These are phyloP conservation scores for Stigmatopora nigra DNA, from an alignment of 2,113 vertebrate genomes.

Conservation along the genomic window DNA sequence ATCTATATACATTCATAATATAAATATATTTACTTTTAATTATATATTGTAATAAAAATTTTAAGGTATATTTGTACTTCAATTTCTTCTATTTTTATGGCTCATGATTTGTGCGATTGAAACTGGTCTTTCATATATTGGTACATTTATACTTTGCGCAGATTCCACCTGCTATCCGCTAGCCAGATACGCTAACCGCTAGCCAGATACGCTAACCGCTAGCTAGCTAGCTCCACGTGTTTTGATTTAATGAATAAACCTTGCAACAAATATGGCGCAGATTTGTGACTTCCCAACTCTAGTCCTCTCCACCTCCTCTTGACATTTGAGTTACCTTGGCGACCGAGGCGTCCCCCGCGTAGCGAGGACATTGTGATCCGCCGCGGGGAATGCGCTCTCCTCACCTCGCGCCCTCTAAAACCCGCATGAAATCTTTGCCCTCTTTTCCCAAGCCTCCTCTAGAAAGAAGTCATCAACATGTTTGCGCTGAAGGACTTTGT, in stretches of 20 bases:
- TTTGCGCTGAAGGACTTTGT: background rate
- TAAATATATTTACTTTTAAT: no score
- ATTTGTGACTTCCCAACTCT: slow-evolving; percentile 24
- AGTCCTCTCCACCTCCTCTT: slow-evolving; percentile 10
- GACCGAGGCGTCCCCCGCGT: slow-evolving; percentile 13
- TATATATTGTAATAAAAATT: no score
- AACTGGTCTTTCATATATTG: no score
- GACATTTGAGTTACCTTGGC: slow-evolving; percentile 49
- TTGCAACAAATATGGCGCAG: background rate
- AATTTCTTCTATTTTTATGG: no score
- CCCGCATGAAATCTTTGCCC: slow-evolving; percentile 16
- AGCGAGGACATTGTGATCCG: slow-evolving; percentile 22
- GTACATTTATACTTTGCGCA: no score
- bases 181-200: background rate
- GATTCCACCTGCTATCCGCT: background rate
- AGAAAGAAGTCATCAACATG: background rate
- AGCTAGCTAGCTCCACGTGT: background rate
- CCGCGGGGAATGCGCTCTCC: slow-evolving; percentile 42
- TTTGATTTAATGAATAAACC: background rate
- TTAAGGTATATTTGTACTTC: no score
- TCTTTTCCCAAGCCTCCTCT: background rate
- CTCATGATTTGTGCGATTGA: no score
- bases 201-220: background rate
- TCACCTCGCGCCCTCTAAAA: slow-evolving; percentile 32
- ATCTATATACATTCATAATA: no score